Evolutionary conservation across 2,888 invertebrate genomes (phyloP), one percentile per base, ranked within the genome.

Genomic region (Hydrotaea cyrtoneurina): DNA sequence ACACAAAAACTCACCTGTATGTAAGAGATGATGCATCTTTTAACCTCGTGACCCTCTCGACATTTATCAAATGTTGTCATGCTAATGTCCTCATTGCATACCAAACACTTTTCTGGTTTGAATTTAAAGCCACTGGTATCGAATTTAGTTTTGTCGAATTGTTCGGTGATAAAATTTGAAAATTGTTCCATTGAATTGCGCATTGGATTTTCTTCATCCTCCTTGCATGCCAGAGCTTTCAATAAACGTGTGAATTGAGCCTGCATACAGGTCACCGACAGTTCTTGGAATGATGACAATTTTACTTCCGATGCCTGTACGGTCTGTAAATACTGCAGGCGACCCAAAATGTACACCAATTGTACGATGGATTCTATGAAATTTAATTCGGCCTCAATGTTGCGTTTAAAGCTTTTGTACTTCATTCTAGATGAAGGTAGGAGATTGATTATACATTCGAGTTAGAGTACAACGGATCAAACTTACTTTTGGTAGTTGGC

Each of bases 11-110:
- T 46, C 86, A 92, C 92, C 89, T 90, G 89, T 0, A 89, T 39
- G 80, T 80, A 90, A 17, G 91, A 90, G 17, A 92, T 86, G 26
- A 82, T 87, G 78, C 92, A 92, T n/a, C 89, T 86, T 0, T 86
- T 81, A 8, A 87, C 80, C 19, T 86, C 78, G 57, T 90, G 90
- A 2, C 78, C 79, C 17, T 82, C 64, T 17, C 82, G 26, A 80
- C 90, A 90, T 76, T 87, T 80, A n/a, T 31, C 43, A 57, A 87
- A 79, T 0, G 83, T 86, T 1, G 36, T 43, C n/a, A 78, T 62
- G 64, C 85, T 82, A 26, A 88, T 82, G 2, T 76, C 19, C 15
- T 71, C 73, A 10, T 85, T 71, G 46, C 90, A 90, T 62, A 88
- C 86, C 19, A 77, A 73, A 69, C 90, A 90, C 31, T 78, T 82